Evolutionary conservation across 2,797 vertebrate genomes (phyloP).

Genomic region (Acipenser oxyrinchus): DNA sequence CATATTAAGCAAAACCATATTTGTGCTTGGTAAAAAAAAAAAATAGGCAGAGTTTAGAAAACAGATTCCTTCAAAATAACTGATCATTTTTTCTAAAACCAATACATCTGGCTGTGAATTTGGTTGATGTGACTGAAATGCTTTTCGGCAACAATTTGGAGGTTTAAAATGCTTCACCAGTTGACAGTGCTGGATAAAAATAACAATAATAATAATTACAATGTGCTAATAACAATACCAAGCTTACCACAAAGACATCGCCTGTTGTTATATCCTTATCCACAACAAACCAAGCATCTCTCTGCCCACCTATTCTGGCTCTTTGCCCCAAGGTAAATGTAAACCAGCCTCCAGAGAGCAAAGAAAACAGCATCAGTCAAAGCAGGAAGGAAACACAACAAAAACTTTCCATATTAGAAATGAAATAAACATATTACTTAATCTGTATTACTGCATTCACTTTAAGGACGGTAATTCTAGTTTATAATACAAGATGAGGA

Average conservation of each 20-base stretch:
- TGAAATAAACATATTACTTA: neutral
- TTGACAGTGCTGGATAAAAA: neutral
- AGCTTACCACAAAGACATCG: constrained; percentile 82
- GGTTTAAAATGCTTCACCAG: neutral
- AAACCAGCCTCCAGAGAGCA: constrained; percentile 74
- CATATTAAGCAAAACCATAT: too few relatives aligned
- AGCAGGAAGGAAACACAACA: neutral
- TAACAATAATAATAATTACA: neutral
- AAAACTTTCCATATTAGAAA: neutral
- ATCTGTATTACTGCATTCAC: too few relatives aligned
- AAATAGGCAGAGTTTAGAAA: too few relatives aligned
- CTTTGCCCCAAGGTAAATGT: constrained; percentile 87
- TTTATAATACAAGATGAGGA: too few relatives aligned
- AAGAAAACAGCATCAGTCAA: neutral
- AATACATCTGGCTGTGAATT: too few relatives aligned
- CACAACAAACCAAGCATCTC: constrained; percentile 81
- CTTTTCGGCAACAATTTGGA: neutral
- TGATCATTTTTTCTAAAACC: too few relatives aligned
- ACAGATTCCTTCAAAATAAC: too few relatives aligned
- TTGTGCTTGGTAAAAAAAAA: too few relatives aligned
- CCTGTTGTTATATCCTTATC: constrained; percentile 79
- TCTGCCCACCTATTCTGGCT: constrained; percentile 72
- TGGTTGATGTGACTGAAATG: neutral
- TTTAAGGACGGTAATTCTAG: too few relatives aligned
- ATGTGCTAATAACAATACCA: too few relatives aligned